Evolutionary conservation across 2,888 invertebrate species (phyloP), one percentile per base, ranked within the genome.

Genomic region (Xylota segnis): DNA sequence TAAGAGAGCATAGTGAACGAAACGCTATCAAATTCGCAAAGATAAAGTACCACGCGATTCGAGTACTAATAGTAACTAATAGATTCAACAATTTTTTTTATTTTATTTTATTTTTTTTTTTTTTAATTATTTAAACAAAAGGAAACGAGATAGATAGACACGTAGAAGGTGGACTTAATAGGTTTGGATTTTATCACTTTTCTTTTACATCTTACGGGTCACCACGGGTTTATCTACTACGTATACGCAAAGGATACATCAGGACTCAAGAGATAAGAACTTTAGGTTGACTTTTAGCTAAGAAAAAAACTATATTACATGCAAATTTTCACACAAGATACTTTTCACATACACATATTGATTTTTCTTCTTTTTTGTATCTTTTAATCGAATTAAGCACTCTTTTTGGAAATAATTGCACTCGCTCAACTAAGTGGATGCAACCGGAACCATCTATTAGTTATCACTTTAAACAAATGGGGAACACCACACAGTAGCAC

Each of bases 1-100:
- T 96, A 96, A 88, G 96, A 96, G 93, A 96, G 93, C 96, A 96
- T 96, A 87, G 87, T 89, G 88, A 88, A 90, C 87, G 87, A 61
- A 72, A 79, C 76, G 72, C 34, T 65, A 43, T 34, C 40, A 58
- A 52, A 16, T 43, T 43, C 43, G 50, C 66, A 56, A 65, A 59
- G 72, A 58, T 59, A 27, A 70, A 14, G 43, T 54, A 59, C 52
- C 66, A 66, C 77, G 40, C 59, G 59, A 65, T 75, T 72, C 76
- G 50, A 58, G 18, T 23, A 50, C 23, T 23, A 45, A 18, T 68
- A 54, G 14, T 43, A 32, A 68, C 40, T 74, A 74, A 65, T 14
- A 61, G 47, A 63, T 58, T 68, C 16, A 40, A 63, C 10, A 7
- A 34, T 7, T 7, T 7, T 23, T 50, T 50, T 12, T n/a, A n/a